phyloP scores from a whole-genome alignment of 2,888 invertebrate genomes.

The Galerucella pusilla region DNA sequence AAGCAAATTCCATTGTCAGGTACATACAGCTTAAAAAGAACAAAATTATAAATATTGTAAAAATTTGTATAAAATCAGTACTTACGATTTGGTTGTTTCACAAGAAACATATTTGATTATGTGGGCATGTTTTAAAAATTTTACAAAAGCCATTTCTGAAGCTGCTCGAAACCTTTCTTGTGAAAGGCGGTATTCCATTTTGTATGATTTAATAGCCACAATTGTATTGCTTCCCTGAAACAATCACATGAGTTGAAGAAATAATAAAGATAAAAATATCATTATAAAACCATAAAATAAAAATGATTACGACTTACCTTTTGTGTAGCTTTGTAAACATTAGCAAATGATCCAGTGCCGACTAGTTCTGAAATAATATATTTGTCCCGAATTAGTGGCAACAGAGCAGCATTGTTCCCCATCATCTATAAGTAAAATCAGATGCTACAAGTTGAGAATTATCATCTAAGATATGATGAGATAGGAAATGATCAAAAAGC shows the following conservation, averaged over 20 bases:
- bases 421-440: conserved; percentile 34
- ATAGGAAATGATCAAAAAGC: too few species aligned
- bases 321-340: conserved; percentile 34
- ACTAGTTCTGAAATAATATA: conserved; percentile 29
- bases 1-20: conserved; percentile 45
- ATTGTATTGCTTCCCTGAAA: conserved; percentile 25
- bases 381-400: conserved; percentile 21
- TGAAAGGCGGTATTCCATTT: conserved; percentile 23
- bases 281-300: neutral
- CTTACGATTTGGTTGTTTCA: conserved; percentile 40
- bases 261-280: too few species aligned
- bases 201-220: conserved; percentile 37
- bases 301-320: conserved; percentile 20
- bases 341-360: conserved; percentile 37
- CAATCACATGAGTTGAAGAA: neutral
- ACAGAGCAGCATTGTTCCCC: conserved; percentile 16
- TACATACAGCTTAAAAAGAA: conserved; percentile 44
- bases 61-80: neutral
- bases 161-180: conserved; percentile 34
- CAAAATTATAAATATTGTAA: neutral
- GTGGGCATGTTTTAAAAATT: conserved; percentile 40
- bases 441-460: conserved; percentile 4
- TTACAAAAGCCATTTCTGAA: conserved; percentile 44
- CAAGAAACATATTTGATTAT: conserved; percentile 37
- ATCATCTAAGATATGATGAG: neutral